Conservation (phyloP, 2,113 vertebrate species). For the Grallaria varia region DNA sequence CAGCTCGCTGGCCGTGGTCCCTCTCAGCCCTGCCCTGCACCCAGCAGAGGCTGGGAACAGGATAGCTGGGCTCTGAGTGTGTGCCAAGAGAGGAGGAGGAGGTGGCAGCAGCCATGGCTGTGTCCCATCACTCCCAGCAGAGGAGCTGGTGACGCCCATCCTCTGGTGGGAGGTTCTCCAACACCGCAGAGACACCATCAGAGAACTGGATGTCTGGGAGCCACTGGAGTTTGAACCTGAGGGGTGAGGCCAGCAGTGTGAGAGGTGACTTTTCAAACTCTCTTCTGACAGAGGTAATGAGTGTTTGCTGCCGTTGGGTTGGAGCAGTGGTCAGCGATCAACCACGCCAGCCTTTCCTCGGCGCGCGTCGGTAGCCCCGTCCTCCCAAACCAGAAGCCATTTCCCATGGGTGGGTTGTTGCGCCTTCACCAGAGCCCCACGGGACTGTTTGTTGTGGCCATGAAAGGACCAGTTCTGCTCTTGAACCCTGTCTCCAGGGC, state of each 20-base stretch:
- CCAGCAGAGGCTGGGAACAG: neutral
- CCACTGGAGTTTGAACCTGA: rapidly evolving
- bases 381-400: neutral
- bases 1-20: rapidly evolving
- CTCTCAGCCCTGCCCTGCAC: rapidly evolving
- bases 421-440: neutral
- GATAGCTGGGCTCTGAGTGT: rapidly evolving
- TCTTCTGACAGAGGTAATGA: neutral
- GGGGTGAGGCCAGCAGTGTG: rapidly evolving
- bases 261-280: neutral
- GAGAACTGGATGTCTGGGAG: rapidly evolving
- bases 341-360: rapidly evolving
- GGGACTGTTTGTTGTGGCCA: neutral
- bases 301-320: rapidly evolving
- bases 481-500: neutral
- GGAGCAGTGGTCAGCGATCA: rapidly evolving
- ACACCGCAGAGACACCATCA: rapidly evolving
- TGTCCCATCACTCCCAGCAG: rapidly evolving
- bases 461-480: neutral
- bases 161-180: rapidly evolving
- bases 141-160: rapidly evolving
- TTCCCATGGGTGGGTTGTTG: rapidly evolving
- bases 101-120: rapidly evolving
- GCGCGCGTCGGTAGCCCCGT: rapidly evolving
- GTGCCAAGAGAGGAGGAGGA: neutral